Conservation (phyloP, 2,888 invertebrate species). For the Nudaria mundana region DNA sequence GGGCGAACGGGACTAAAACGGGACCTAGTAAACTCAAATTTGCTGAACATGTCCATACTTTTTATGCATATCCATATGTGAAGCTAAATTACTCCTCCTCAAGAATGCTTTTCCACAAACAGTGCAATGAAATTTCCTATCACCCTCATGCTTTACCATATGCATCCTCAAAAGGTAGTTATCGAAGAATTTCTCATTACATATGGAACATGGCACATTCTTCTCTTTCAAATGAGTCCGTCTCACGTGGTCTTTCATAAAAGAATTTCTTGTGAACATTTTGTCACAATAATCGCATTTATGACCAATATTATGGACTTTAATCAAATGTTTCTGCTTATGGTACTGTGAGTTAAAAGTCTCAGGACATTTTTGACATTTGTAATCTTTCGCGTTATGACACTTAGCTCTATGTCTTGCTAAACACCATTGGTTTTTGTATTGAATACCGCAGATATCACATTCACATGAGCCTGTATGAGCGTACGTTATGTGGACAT, state of each 20-base stretch:
- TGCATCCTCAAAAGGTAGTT: conserved; percentile 67
- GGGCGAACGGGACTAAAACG: too few relatives aligned
- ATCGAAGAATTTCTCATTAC: conserved; percentile 67
- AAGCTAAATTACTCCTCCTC: conserved; percentile 80
- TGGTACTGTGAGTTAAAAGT: conserved; percentile 76
- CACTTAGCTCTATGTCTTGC: conserved; percentile 62
- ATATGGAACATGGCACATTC: conserved; percentile 64
- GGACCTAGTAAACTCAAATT: conserved; percentile 2
- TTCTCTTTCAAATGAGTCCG: conserved; percentile 72
- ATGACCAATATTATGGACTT: conserved; percentile 68
- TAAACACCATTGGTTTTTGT: conserved; percentile 62
- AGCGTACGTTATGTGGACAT: conserved; percentile 59
- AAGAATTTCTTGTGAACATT: conserved; percentile 72
- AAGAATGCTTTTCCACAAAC: conserved; percentile 81
- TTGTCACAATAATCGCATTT: conserved; percentile 63
- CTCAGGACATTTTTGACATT: conserved; percentile 66
- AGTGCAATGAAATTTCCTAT: conserved; percentile 77
- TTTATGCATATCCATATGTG: conserved; percentile 78
- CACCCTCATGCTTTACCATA: conserved; percentile 78
- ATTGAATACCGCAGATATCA: conserved; percentile 55
- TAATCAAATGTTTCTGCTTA: conserved; percentile 75
- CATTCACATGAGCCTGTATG: conserved; percentile 64
- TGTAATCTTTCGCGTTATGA: conserved; percentile 65
- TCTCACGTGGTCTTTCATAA: conserved; percentile 68
- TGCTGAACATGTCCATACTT: conserved; percentile 58